A percentile compares a stretch with the other conserved stretches of the same genome.
Evolutionary conservation across 30 jellyfish, hydroid and myxozoan species (phyloP).

Genomic region (Aurelia sp.): DNA sequence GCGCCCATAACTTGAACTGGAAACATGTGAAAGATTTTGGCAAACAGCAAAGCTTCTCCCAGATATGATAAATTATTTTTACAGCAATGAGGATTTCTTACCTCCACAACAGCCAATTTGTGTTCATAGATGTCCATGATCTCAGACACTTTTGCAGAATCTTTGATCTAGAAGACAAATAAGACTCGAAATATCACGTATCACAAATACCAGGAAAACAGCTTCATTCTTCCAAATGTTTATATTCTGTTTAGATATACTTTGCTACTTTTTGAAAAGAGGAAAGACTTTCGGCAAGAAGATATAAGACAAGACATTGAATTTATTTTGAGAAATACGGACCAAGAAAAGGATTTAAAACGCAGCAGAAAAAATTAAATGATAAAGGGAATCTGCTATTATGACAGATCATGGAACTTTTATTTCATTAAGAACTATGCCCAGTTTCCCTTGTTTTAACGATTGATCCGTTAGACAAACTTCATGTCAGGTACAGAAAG

Average conservation of each 20-base stretch:
- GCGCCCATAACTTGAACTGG: too few species aligned
- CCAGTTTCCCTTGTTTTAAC: not conserved
- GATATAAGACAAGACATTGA: not conserved
- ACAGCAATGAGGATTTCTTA: slow-evolving; percentile 5
- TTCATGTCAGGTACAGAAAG: not conserved
- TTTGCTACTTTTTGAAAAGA: not conserved
- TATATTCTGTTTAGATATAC: not conserved
- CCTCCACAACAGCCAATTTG: slow-evolving; percentile 76
- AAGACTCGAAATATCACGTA: too few species aligned
- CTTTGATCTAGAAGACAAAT: slow-evolving; percentile 73
- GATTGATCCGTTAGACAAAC: too few species aligned
- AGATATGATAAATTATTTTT: too few species aligned
- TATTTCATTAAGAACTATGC: not conserved
- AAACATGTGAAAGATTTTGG: not conserved
- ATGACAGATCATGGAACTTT: too few species aligned
- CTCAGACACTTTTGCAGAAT: slow-evolving; percentile 84
- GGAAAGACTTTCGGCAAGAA: not conserved
- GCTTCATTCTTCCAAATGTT: too few species aligned
- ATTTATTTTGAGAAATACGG: too few species aligned
- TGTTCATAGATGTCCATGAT: slow-evolving; percentile 90
- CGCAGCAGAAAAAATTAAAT: too few species aligned
- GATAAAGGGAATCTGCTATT: too few species aligned
- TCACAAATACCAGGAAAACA: too few species aligned
- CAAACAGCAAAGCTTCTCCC: not conserved
- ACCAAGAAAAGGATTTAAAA: too few species aligned